phyloP scores from a whole-genome alignment of 2,113 vertebrate genomes.

The Euleptes europaea region DNA sequence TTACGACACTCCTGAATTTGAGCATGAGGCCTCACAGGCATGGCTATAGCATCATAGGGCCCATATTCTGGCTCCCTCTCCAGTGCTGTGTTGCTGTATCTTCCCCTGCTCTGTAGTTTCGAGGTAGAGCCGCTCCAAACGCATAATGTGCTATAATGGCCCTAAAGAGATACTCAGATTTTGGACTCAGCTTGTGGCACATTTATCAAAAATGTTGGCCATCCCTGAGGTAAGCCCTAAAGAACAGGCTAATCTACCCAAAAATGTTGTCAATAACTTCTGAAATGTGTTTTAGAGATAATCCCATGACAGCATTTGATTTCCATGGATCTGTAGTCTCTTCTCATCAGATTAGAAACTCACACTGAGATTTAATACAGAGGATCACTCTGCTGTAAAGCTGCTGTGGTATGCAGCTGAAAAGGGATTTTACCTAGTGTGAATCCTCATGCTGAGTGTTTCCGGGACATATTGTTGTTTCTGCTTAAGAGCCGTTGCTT shows the following conservation, averaged over 20 bases:
- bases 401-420: background rate
- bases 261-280: constrained; percentile 5
- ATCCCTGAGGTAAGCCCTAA: background rate
- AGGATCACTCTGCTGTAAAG: constrained; percentile 29
- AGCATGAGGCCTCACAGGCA: too few species aligned
- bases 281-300: constrained; percentile 27
- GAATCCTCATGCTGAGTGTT: constrained; percentile 8
- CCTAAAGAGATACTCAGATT: background rate
- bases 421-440: constrained; percentile 11
- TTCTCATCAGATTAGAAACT: constrained; percentile 18
- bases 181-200: background rate
- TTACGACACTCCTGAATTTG: too few species aligned
- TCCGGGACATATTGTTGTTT: constrained; percentile 18
- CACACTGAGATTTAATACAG: constrained; percentile 23
- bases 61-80: too few species aligned
- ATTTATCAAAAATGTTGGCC: background rate
- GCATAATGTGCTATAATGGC: background rate
- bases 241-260: background rate
- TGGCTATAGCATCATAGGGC: too few species aligned
- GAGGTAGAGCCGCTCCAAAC: too few species aligned
- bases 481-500: background rate
- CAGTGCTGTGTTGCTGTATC: too few species aligned
- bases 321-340: background rate
- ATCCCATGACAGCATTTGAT: background rate
- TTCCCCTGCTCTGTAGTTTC: too few species aligned